Percentiles rank a stretch among this genome's conserved stretches.
Evolutionary conservation across 2,888 invertebrate genomes (phyloP).

Genomic region (Abrostola tripartita): DNA sequence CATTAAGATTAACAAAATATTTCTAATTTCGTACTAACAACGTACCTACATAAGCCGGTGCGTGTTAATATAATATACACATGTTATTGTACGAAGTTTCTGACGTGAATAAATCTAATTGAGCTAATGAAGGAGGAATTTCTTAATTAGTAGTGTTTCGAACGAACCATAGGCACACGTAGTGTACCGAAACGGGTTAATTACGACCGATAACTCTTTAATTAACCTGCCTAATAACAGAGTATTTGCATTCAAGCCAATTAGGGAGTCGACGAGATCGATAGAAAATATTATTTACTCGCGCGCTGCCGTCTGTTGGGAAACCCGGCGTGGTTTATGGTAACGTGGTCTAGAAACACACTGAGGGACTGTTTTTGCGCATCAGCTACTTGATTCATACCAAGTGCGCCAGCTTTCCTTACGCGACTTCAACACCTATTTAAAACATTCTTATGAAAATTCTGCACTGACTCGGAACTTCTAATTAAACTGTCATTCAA

Average conservation of each 20-base stretch:
- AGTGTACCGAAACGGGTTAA: conserved; percentile 85
- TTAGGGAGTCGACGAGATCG: conserved; percentile 75
- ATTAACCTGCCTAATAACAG: conserved; percentile 87
- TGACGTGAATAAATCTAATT: conserved; percentile 83
- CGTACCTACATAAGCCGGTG: conserved; percentile 43
- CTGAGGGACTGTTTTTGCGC: conserved; percentile 33
- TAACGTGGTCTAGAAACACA: conserved; percentile 44
- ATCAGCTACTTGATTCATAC: conserved; percentile 19
- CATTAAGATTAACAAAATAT: conserved; percentile 55
- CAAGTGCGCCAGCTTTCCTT: conserved; percentile 22
- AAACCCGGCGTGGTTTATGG: conserved; percentile 38
- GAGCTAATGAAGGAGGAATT: conserved; percentile 86
- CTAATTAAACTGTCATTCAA: conserved; percentile 14
- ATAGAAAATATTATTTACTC: conserved; percentile 70
- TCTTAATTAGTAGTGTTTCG: conserved; percentile 86
- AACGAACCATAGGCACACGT: conserved; percentile 80
- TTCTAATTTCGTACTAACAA: conserved; percentile 39
- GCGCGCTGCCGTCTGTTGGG: conserved; percentile 47
- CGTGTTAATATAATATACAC: conserved; percentile 55
- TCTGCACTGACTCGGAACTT: conserved; percentile 5
- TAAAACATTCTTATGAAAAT: conserved; percentile 33
- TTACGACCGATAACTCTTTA: conserved; percentile 87
- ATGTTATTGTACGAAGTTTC: conserved; percentile 64
- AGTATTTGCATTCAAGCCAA: conserved; percentile 85
- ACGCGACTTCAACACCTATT: conserved; percentile 25